Evolutionary conservation across 2,797 vertebrate genomes (phyloP).

Genomic region (Bovichtus diacanthus): DNA sequence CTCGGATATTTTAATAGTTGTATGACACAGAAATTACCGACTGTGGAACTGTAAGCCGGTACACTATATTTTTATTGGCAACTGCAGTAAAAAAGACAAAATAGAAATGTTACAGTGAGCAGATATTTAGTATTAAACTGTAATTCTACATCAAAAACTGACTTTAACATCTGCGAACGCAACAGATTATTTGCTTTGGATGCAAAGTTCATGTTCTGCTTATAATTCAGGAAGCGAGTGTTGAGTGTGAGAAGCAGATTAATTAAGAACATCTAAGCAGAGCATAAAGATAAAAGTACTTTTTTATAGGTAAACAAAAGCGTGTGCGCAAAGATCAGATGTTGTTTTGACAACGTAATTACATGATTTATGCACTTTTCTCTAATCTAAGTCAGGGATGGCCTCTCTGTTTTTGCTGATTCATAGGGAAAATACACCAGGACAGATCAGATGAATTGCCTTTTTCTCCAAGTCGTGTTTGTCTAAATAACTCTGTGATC

Average conservation of each 20-base stretch:
- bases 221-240: slow-evolving; percentile 28
- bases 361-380: slow-evolving; percentile 84
- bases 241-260: slow-evolving; percentile 50
- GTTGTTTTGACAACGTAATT: slow-evolving; percentile 83
- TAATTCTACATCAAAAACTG: slow-evolving; percentile 18
- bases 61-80: not conserved
- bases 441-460: slow-evolving; percentile 85
- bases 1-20: slow-evolving; percentile 30
- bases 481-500: slow-evolving; percentile 86
- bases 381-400: slow-evolving; percentile 72
- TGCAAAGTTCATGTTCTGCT: slow-evolving; percentile 34
- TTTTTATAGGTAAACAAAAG: slow-evolving; percentile 69
- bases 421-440: slow-evolving; percentile 77
- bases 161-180: not conserved
- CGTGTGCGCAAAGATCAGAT: slow-evolving; percentile 71
- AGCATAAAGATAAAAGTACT: slow-evolving; percentile 63
- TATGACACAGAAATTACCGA: slow-evolving; percentile 10
- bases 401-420: slow-evolving; percentile 78
- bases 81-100: slow-evolving; percentile 4
- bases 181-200: slow-evolving; percentile 33
- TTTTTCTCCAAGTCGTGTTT: slow-evolving; percentile 82
- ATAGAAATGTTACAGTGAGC: not conserved
- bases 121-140: not conserved
- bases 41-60: slow-evolving; percentile 6
- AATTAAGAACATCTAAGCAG: slow-evolving; percentile 66